Conservation (phyloP, 1,140 invertebrate genomes). For the Diploscapter pachys region DNA sequence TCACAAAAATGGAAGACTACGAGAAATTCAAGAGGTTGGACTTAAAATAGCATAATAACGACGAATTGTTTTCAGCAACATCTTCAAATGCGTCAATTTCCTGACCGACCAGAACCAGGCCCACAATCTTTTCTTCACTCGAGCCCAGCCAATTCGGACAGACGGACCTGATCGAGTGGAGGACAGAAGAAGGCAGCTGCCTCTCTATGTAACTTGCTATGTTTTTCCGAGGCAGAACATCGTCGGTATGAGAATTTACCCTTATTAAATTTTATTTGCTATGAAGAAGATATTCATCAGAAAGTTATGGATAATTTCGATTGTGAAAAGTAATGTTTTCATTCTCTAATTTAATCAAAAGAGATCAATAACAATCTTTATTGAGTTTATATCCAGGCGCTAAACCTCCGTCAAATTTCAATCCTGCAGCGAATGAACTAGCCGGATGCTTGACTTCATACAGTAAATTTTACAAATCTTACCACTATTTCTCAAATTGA, state of each 20-base stretch:
- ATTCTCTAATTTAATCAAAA: too few species aligned
- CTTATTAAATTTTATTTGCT: too few species aligned
- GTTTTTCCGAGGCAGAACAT: constrained; percentile 49
- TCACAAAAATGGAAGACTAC: constrained; percentile 36
- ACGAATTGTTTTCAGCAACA: constrained; percentile 32
- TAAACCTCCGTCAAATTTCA: constrained; percentile 52
- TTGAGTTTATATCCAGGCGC: constrained; percentile 35
- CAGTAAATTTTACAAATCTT: constrained; percentile 40
- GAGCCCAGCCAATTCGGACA: constrained; percentile 46
- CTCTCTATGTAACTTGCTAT: constrained; percentile 53
- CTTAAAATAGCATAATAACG: background rate
- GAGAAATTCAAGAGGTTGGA: constrained; percentile 46
- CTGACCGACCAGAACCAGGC: constrained; percentile 48
- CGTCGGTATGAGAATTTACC: constrained; percentile 25
- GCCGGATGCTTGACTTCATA: constrained; percentile 54
- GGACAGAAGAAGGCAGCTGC: constrained; percentile 34
- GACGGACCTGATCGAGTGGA: constrained; percentile 33
- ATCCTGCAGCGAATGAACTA: constrained; percentile 53
- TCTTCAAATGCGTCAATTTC: constrained; percentile 45
- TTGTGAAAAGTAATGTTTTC: too few species aligned
- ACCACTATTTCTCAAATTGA: background rate
- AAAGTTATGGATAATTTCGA: too few species aligned
- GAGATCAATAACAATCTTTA: background rate
- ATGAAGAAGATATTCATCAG: too few species aligned
- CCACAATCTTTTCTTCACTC: constrained; percentile 53